Conservation (phyloP, 2,797 vertebrate genomes). For the Sternotherus odoratus region DNA sequence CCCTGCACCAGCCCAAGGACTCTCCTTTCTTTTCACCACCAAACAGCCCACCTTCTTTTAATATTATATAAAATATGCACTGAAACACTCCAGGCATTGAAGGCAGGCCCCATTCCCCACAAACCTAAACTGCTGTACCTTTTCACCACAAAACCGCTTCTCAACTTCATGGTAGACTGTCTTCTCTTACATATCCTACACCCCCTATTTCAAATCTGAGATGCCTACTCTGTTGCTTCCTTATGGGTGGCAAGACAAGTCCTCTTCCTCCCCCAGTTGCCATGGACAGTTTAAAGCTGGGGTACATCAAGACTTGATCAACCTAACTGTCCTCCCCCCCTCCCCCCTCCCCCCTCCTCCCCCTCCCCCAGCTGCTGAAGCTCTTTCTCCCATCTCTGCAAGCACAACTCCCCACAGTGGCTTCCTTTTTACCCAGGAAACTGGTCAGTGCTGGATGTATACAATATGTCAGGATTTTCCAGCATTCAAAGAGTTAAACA, state of each 20-base stretch:
- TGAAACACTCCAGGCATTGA: background rate
- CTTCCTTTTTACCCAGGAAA: slow-evolving; percentile 14
- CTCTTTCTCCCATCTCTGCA: background rate
- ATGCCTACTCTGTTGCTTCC: background rate
- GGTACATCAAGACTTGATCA: background rate
- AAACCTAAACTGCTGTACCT: background rate
- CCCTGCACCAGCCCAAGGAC: background rate
- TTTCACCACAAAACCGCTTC: background rate
- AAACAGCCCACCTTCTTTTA: background rate
- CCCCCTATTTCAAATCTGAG: background rate
- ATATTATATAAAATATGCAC: background rate
- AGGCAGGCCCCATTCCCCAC: background rate
- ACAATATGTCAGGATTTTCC: background rate
- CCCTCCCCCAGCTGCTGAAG: background rate
- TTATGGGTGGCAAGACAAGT: background rate
- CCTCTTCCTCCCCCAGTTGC: background rate
- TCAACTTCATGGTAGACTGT: background rate
- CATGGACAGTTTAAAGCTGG: background rate
- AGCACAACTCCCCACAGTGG: background rate
- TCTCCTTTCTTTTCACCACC: slow-evolving; percentile 3
- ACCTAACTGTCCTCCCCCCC: background rate
- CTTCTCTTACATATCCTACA: background rate
- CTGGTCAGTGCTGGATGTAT: background rate
- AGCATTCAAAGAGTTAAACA: slow-evolving; percentile 3
- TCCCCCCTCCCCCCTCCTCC: no score